A percentile compares a stretch with the other conserved stretches of the same genome.
Conservation (phyloP, 1,140 invertebrate genomes). For the Acyrthosiphon pisum region DNA sequence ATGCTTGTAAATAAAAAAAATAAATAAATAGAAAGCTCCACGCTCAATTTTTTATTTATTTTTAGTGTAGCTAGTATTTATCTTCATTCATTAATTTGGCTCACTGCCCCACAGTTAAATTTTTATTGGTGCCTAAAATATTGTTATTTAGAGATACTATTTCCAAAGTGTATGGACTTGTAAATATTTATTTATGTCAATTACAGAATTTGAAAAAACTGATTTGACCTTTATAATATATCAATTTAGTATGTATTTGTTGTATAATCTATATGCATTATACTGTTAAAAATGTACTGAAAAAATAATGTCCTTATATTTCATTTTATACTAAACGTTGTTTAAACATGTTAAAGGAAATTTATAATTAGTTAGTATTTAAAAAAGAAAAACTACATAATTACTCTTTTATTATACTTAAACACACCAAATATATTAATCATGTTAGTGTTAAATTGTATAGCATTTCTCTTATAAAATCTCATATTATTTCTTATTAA, state of each 20-base stretch:
- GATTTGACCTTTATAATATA: neutral
- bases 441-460: neutral
- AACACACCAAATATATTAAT: neutral
- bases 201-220: neutral
- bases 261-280: neutral
- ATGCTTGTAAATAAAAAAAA: slow-evolving; percentile 38
- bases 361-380: neutral
- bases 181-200: neutral
- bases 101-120: neutral
- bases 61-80: slow-evolving; percentile 23
- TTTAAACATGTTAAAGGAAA: neutral
- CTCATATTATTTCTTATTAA: neutral
- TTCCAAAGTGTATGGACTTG: neutral
- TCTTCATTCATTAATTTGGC: slow-evolving; percentile 2
- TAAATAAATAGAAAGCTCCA: slow-evolving; percentile 6
- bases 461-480: neutral
- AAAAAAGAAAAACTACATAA: neutral
- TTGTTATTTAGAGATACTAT: neutral
- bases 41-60: slow-evolving; percentile 35
- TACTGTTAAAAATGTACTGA: neutral
- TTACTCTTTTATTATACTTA: neutral
- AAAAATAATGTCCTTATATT: neutral
- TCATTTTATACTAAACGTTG: neutral
- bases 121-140: neutral
- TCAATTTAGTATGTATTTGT: neutral